Base-by-base conservation (phyloP, 30 jellyfish, hydroid and myxozoan species). In the Cassiopea xamachana region DNA sequence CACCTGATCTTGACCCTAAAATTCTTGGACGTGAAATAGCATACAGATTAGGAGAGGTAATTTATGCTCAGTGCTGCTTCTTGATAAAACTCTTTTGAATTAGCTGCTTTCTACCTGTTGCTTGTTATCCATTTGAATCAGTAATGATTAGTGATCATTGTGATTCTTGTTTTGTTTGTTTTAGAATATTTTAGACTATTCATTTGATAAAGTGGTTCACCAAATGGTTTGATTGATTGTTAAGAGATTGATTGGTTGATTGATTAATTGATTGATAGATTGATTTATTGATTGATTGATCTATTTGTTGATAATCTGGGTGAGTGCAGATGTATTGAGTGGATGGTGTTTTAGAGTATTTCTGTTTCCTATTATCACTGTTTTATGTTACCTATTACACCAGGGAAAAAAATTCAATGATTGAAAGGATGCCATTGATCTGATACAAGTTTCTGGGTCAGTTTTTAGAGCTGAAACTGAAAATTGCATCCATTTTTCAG, bases 11-110 rank as follows among this genome's bases (percentile, higher is more conserved):
- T 48, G 97, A 91, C 51, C 94, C 96, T 6, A 60, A 27, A 10
- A 77, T 95, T 16, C 95, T 93, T 77, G 99, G 99, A 69, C 90
- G 98, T 1, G 99, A 95, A 82, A 82, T 95, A n/a, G 98, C 99
- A 1, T 87, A 91, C 90, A 82, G 98, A 60, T 77, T 95, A 49
- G 97, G 94, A 75, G 99, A 95, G 91, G 97, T 90, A 59, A 60
- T 10, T 48, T 43, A 39, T 73, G 43, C 5, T 39, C 1, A 45
- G 2, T 46, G n/a, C 48, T 60, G 76, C 15, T 27, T 67, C 15
- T 67, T 67, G 46, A 67, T 4, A 19, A 6, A 67, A 67, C 15
- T 67, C 19, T 67, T 67, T 14, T 4, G 7, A 67, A 67, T 6
- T 67, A 27, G 39, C 39, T 0, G 39, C 39, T 27, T 27, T 27